Percentiles rank a stretch among this genome's conserved stretches.
Conservation (phyloP, 2,113 vertebrate genomes). For the Nanorana parkeri region DNA sequence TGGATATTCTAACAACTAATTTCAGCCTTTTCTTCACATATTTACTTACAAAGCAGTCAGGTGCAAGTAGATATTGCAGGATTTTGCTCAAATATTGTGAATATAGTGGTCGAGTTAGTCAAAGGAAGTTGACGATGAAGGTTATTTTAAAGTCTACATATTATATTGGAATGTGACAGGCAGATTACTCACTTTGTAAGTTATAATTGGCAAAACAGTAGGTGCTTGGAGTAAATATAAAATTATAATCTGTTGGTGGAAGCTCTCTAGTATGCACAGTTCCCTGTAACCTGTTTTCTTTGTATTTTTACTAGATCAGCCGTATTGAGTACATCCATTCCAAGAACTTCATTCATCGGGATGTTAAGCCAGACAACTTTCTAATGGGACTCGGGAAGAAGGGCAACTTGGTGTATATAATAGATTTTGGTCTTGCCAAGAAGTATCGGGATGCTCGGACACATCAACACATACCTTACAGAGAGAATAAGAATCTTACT, state of each 20-base stretch:
- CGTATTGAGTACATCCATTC: constrained; percentile 98
- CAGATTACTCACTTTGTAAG: neutral
- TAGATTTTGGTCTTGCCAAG: constrained; percentile 96
- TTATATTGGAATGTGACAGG: neutral
- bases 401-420: constrained; percentile 97
- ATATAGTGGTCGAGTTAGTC: too few species aligned
- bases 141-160: too few species aligned
- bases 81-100: too few species aligned
- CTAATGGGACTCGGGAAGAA: constrained; percentile 97
- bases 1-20: too few species aligned
- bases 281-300: neutral
- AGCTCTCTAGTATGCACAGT: neutral
- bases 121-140: too few species aligned
- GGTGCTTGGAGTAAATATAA: neutral
- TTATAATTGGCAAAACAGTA: neutral
- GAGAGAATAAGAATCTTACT: constrained; percentile 98
- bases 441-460: constrained; percentile 95
- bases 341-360: constrained; percentile 97
- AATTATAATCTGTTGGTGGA: neutral
- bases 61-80: too few species aligned
- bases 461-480: constrained; percentile 97
- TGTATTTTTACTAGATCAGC: constrained; percentile 80
- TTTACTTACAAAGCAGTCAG: too few species aligned
- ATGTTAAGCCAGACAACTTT: constrained; percentile 97
- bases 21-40: too few species aligned